Conservation (phyloP, 2,888 invertebrate genomes). For the Serripes groenlandicus region DNA sequence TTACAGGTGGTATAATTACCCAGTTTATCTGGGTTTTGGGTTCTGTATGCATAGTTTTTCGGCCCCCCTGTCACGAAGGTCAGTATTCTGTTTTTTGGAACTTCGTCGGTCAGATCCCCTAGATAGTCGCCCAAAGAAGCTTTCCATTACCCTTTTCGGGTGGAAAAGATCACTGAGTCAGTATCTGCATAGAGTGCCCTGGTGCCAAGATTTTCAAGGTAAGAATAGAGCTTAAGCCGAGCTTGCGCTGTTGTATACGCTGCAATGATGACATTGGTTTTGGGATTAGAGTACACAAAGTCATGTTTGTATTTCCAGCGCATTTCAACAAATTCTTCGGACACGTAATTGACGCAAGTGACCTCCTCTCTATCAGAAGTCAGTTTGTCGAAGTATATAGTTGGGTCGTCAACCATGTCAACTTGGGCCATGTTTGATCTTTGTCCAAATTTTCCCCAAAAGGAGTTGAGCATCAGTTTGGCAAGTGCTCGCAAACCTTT, state of each 20-base stretch:
- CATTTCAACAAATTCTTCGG: slow-evolving; percentile 49
- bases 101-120: slow-evolving; percentile 54
- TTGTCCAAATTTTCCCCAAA: slow-evolving; percentile 68
- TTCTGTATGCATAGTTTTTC: slow-evolving; percentile 82
- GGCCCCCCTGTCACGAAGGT: slow-evolving; percentile 83
- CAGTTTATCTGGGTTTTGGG: slow-evolving; percentile 34
- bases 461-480: slow-evolving; percentile 60
- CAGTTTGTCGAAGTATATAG: slow-evolving; percentile 38
- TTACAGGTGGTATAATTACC: slow-evolving; percentile 32
- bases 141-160: slow-evolving; percentile 26
- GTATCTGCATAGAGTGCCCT: slow-evolving; percentile 40
- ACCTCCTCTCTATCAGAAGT: slow-evolving; percentile 49
- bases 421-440: slow-evolving; percentile 36
- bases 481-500: slow-evolving; percentile 49
- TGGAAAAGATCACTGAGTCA: slow-evolving; percentile 39
- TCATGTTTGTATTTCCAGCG: slow-evolving; percentile 30
- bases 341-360: slow-evolving; percentile 35
- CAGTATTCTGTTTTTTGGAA: slow-evolving; percentile 42
- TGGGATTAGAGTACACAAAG: slow-evolving; percentile 76
- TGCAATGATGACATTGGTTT: slow-evolving; percentile 42
- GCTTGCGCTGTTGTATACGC: slow-evolving; percentile 32
- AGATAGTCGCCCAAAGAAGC: slow-evolving; percentile 24
- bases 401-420: slow-evolving; percentile 26
- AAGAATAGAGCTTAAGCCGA: slow-evolving; percentile 30
- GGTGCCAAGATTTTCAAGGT: not conserved